These are phyloP conservation scores for Myxocyprinus asiaticus DNA, from an alignment of 2,113 vertebrate species.

Conservation along the genomic window DNA sequence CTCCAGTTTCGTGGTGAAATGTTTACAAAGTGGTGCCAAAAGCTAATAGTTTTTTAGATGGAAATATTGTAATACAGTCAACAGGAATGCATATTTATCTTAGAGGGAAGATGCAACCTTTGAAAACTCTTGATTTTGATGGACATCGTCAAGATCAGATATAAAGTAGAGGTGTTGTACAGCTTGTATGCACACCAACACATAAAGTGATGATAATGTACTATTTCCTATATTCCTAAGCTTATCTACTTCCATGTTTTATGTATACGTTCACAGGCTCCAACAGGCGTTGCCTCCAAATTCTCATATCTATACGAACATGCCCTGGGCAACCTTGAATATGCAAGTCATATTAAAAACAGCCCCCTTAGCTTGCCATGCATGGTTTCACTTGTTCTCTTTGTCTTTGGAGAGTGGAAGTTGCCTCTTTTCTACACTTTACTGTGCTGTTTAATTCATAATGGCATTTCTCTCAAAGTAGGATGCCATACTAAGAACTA, in stretches of 20 bases:
- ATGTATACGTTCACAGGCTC: slow-evolving; percentile 17
- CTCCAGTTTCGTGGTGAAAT: too few relatives aligned
- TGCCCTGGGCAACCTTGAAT: slow-evolving; percentile 62
- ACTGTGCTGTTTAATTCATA: slow-evolving; percentile 42
- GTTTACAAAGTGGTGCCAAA: too few relatives aligned
- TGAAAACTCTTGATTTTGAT: too few relatives aligned
- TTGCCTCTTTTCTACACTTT: slow-evolving; percentile 19
- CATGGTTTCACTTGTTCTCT: slow-evolving; percentile 49
- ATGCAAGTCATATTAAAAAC: slow-evolving; percentile 62
- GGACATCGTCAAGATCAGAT: too few relatives aligned
- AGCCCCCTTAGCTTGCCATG: slow-evolving; percentile 52
- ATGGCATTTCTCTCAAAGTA: slow-evolving; percentile 21
- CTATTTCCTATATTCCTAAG: neutral
- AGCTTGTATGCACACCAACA: too few relatives aligned
- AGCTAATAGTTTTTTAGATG: too few relatives aligned
- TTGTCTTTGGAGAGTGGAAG: slow-evolving; percentile 54
- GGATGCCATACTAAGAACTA: slow-evolving; percentile 5
- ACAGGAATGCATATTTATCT: too few relatives aligned
- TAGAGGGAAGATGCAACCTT: too few relatives aligned
- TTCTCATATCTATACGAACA: slow-evolving; percentile 57
- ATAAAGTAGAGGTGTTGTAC: neutral
- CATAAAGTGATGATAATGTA: neutral
- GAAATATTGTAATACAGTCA: too few relatives aligned
- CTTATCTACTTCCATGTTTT: slow-evolving; percentile 3
- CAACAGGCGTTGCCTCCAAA: slow-evolving; percentile 34